Evolutionary conservation across 2,888 invertebrate species (phyloP).

Genomic region (Agrilus mali): DNA sequence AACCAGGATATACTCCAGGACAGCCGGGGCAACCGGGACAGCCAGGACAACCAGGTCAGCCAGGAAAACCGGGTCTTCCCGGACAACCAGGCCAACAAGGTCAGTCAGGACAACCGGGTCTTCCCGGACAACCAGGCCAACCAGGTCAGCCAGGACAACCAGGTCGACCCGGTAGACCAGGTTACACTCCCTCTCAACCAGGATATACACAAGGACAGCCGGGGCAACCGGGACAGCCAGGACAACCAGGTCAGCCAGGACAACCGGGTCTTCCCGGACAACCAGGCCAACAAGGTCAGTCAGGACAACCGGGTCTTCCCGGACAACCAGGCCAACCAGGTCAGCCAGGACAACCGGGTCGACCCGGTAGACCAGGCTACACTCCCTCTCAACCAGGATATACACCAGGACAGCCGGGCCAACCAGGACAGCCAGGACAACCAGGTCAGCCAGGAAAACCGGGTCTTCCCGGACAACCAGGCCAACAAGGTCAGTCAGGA

Average conservation of each 20-base stretch:
- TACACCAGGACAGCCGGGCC: neutral
- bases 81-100: constrained; percentile 6
- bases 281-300: constrained; percentile 8
- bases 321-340: constrained; percentile 8
- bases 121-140: constrained; percentile 7
- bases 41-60: neutral
- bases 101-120: constrained; percentile 7
- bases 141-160: constrained; percentile 5
- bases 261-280: neutral
- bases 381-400: neutral
- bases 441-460: constrained; percentile 4
- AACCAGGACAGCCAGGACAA: constrained; percentile 7
- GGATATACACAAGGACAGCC: constrained; percentile 1
- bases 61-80: neutral
- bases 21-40: too few species aligned
- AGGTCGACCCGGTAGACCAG: constrained; percentile 5
- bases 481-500: constrained; percentile 6
- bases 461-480: constrained; percentile 7
- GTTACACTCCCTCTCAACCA: neutral
- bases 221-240: neutral
- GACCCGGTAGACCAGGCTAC: too few species aligned
- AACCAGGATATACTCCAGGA: too few species aligned
- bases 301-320: constrained; percentile 7
- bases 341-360: constrained; percentile 7
- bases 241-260: constrained; percentile 1